phyloP scores from a whole-genome alignment of 2,113 vertebrate species.

The Charadrius vociferus region DNA sequence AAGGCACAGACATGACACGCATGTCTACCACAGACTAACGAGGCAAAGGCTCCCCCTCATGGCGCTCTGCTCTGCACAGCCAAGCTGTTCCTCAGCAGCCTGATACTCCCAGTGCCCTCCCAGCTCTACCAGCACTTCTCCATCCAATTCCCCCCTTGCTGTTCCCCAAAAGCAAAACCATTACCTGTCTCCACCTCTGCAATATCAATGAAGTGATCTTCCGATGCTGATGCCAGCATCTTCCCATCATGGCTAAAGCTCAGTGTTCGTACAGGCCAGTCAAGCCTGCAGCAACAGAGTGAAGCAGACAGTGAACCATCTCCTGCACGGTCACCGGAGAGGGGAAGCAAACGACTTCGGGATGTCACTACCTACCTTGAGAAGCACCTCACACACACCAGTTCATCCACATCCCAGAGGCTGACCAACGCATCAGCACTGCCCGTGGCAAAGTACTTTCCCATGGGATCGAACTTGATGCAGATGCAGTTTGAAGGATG shows the following conservation, averaged over 20 bases:
- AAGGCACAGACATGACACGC: background rate
- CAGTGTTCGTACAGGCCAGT: constrained; percentile 96
- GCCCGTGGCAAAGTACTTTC: constrained; percentile 96
- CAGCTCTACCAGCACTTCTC: background rate
- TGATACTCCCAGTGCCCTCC: background rate
- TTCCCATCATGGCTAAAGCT: constrained; percentile 98
- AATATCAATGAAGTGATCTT: constrained; percentile 99
- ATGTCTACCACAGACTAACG: background rate
- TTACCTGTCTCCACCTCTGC: constrained; percentile 96
- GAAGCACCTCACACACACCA: constrained; percentile 97
- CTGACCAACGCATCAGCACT: constrained; percentile 96
- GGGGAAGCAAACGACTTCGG: background rate
- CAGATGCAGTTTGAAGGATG: constrained; percentile 99
- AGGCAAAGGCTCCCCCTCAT: constrained; percentile 38
- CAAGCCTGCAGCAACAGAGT: constrained; percentile 77
- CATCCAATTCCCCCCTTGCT: background rate
- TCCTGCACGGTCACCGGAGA: rapidly evolving
- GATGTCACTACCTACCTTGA: constrained; percentile 81
- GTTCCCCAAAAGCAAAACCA: background rate
- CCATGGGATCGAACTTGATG: constrained; percentile 97
- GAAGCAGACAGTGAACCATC: background rate
- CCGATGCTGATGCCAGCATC: constrained; percentile 95
- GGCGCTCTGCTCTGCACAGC: background rate
- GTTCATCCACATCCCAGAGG: constrained; percentile 95
- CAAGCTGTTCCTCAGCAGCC: background rate